Evolutionary conservation across 2,113 vertebrate genomes (phyloP), one percentile per base, ranked within the genome.

Genomic region (Prionailurus viverrinus): DNA sequence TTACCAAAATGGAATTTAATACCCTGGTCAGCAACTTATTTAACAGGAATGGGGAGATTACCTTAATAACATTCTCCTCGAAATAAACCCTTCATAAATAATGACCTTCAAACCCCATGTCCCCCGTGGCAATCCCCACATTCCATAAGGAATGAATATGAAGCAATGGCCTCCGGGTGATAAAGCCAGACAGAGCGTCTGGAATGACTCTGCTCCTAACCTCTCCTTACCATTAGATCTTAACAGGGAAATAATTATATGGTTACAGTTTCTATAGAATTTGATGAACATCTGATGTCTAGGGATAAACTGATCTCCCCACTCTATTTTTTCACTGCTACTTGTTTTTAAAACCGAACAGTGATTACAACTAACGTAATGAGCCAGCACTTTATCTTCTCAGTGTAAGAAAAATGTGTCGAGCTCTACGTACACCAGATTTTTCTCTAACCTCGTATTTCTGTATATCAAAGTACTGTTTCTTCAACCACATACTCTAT

Each of bases 291-390:
- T 61, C 69, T 55, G 78, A 39, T 39, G 80, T 51, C 27, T 82
- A 41, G 21, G 16, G 74, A 53, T 74, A 48, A 92, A 78, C 18
- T 45, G 92, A 84, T 31, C 51, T 68, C 45, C 7, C 53, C 11
- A 55, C 31, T 48, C 68, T 36, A 78, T 41, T 68, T 73, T 48
- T 33, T 79, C 53, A 81, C 12, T 61, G 8, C 13, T 45, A 12
- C 7, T 69, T 58, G 31, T 39, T 85, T 92, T 69, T 92, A 80
- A 97, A 88, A 84, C 12, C n/a, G 69, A 89, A 36, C 82, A 82
- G 4, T 27, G 55, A 66, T 81, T 48, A 65, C 21, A 33, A 48
- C 11, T 29, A 63, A 69, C 16, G 33, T n/a, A 68, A 69, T 25
- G 23, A 68, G 16, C 15, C 31, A 83, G 41, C 19, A 81, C 0